phyloP scores from a whole-genome alignment of 2,797 vertebrate genomes.

The Tenualosa thibaudeaui region DNA sequence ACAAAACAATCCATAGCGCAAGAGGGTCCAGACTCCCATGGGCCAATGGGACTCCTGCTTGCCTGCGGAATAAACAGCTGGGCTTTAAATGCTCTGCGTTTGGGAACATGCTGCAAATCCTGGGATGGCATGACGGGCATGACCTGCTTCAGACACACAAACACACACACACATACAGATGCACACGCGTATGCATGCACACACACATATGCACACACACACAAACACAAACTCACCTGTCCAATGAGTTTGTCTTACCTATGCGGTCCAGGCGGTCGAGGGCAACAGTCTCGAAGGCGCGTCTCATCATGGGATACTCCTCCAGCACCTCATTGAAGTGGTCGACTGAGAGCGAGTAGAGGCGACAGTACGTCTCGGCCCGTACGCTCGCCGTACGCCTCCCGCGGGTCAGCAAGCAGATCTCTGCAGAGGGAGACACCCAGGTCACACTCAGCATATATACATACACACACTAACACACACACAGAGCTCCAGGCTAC shows the following conservation, averaged over 20 bases:
- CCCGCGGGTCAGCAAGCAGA: constrained; percentile 93
- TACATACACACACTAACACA: neutral
- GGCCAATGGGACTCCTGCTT: neutral
- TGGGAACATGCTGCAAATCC: too few relatives aligned
- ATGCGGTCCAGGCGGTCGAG: constrained; percentile 95
- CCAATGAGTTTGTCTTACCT: constrained; percentile 56
- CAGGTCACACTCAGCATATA: neutral
- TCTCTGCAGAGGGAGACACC: constrained; percentile 74
- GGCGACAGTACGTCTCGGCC: constrained; percentile 94
- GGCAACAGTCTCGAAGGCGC: constrained; percentile 95
- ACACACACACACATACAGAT: too few relatives aligned
- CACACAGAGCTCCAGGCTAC: neutral
- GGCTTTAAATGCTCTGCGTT: too few relatives aligned
- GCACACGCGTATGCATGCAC: too few relatives aligned
- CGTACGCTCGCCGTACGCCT: constrained; percentile 92
- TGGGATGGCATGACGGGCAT: too few relatives aligned
- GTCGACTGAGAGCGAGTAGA: constrained; percentile 95
- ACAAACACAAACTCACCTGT: too few relatives aligned
- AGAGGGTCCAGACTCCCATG: too few relatives aligned
- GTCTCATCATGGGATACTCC: constrained; percentile 98
- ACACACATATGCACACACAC: too few relatives aligned
- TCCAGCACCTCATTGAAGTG: constrained; percentile 98
- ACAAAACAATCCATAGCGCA: neutral
- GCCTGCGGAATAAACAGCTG: neutral
- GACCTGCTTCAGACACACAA: too few relatives aligned